Evolutionary conservation across 2,888 invertebrate genomes (phyloP).

Genomic region (Zelleria hepariella): DNA sequence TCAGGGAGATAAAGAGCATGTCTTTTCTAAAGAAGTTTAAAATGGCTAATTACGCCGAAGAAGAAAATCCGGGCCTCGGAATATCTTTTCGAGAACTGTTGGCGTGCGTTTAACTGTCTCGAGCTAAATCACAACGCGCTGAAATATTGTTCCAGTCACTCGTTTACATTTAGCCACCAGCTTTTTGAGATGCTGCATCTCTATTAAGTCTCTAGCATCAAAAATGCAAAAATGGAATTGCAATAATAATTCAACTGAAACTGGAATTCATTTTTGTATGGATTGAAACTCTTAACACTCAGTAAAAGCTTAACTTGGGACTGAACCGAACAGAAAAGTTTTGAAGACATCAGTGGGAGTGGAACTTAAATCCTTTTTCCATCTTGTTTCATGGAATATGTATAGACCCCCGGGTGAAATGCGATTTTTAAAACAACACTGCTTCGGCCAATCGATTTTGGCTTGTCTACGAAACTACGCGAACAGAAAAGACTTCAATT

Average conservation of each 20-base stretch:
- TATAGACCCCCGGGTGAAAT: constrained; percentile 15
- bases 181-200: too few relatives aligned
- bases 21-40: constrained; percentile 37
- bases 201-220: too few relatives aligned
- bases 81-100: background rate
- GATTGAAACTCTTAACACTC: too few relatives aligned
- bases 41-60: constrained; percentile 38
- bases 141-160: background rate
- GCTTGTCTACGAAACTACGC: background rate
- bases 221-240: too few relatives aligned
- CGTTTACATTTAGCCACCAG: too few relatives aligned
- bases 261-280: too few relatives aligned
- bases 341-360: too few relatives aligned
- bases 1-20: constrained; percentile 34
- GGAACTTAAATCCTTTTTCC: constrained; percentile 23
- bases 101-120: constrained; percentile 1
- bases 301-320: too few relatives aligned
- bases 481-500: too few relatives aligned
- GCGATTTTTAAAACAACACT: background rate
- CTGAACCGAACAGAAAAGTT: too few relatives aligned
- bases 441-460: background rate
- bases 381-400: constrained; percentile 37
- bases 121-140: background rate
- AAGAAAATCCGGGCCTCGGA: constrained; percentile 22
- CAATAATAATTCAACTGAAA: too few relatives aligned